Base-by-base conservation (phyloP, 1,140 invertebrate genomes). In the Papilio polyxenes region DNA sequence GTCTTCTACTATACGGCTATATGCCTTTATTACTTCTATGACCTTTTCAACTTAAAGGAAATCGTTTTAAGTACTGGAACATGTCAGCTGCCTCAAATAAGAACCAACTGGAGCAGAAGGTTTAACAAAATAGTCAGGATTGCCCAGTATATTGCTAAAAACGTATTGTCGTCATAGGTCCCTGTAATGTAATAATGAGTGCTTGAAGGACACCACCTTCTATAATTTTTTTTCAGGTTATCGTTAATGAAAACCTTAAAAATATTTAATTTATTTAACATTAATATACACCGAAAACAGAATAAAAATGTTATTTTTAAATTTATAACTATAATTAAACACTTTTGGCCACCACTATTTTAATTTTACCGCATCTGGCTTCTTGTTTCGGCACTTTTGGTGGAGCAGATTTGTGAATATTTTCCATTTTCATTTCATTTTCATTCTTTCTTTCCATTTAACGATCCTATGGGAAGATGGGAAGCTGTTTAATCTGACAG, bases 401-500 rank as follows among this genome's bases (percentile, higher is more conserved):
- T 15, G 13, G 15, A 72, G 56, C 56, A 9, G 5, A n/a, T n/a
- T 59, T 20, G 15, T 59, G 17, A 59, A n/a, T 6, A 65, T 65
- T 65, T 65, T 65, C 62, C 20, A 23, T 31, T 11, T 13, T 8
- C 9, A 4, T 65, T 23, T 9, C 20, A 31, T 65, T 31, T 65
- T 65, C 62, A 11, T 23, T 1, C 13, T 15, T 23, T 69, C 20
- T 59, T 31, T 65, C 10, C 10, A 65, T 31, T 72, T 40, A 31
- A 40, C 31, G 65, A 40, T 72, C 31, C n/a, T 59, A 59, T 59
- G 11, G 15, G 8, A 9, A n/a, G 23, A 15, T 40, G 65, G 65
- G 65, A 72, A 17, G 65, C 65, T 72, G 65, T 72, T 37, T 72
- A 72, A 72, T 72, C 15, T 72, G 31, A 72, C 65, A 72, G 65